Evolutionary conservation across 2,113 vertebrate genomes (phyloP).

Genomic region (Triplophysa dalaica): DNA sequence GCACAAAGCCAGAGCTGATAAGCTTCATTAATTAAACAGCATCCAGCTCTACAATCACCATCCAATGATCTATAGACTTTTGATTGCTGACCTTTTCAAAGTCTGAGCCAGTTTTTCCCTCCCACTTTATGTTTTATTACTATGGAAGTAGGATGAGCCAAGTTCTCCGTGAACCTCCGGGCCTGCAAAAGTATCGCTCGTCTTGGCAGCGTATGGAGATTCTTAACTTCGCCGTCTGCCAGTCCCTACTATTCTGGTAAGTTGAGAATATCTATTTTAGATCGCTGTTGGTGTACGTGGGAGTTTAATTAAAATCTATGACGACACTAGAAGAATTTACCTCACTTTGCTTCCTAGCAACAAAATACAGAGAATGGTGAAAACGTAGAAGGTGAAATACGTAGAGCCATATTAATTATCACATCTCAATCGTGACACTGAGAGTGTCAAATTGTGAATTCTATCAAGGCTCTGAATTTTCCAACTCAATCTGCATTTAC

Average conservation of each 20-base stretch:
- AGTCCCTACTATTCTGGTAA: constrained; percentile 7
- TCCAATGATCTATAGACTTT: constrained; percentile 19
- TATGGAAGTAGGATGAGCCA: background rate
- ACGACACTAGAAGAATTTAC: background rate
- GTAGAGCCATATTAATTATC: background rate
- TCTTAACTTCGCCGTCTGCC: constrained; percentile 37
- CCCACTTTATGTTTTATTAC: background rate
- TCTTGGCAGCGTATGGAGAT: constrained; percentile 24
- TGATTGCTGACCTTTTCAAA: constrained; percentile 50
- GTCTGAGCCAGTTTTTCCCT: constrained; percentile 21
- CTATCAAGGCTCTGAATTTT: background rate
- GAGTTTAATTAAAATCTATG: background rate
- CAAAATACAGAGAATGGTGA: background rate
- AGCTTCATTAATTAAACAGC: constrained; percentile 53
- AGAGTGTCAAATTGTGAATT: background rate
- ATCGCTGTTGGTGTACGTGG: background rate
- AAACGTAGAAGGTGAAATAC: background rate
- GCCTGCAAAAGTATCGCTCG: constrained; percentile 27
- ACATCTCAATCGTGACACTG: background rate
- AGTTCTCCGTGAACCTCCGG: background rate
- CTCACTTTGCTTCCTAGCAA: background rate
- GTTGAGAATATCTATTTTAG: constrained; percentile 2
- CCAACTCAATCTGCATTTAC: background rate
- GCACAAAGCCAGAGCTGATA: constrained; percentile 47
- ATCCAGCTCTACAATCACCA: constrained; percentile 11